These are phyloP conservation scores for Nicator chloris DNA, from an alignment of 2,113 vertebrate genomes.

Conservation along the genomic window DNA sequence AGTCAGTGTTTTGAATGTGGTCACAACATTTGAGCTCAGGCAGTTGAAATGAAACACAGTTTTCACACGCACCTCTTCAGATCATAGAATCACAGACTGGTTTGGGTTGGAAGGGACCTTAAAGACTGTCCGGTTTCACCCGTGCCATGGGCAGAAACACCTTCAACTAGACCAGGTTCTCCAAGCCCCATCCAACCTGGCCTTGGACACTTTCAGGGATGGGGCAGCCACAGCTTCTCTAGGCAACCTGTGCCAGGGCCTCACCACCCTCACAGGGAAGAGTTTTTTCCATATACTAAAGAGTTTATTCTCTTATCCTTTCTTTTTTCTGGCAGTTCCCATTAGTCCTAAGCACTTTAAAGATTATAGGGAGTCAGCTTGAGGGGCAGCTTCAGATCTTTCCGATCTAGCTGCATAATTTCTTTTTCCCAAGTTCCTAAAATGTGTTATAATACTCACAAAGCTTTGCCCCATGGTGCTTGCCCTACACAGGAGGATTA, in stretches of 20 bases:
- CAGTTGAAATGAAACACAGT: background rate
- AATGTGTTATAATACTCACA: background rate
- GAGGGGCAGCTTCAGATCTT: background rate
- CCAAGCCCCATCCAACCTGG: background rate
- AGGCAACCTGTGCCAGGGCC: background rate
- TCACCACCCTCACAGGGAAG: background rate
- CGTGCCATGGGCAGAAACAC: background rate
- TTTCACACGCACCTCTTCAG: background rate
- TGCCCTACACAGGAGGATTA: background rate
- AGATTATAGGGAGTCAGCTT: background rate
- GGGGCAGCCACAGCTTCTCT: background rate
- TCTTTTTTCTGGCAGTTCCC: background rate
- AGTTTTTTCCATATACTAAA: background rate
- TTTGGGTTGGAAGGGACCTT: background rate
- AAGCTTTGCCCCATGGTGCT: background rate
- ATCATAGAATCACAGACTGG: background rate
- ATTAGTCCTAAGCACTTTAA: background rate
- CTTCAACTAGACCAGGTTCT: background rate
- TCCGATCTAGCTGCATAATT: background rate
- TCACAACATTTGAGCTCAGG: background rate
- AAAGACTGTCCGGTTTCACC: background rate
- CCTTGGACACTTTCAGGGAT: background rate
- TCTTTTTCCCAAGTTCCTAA: background rate
- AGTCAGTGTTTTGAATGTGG: background rate
- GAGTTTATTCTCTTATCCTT: background rate